Percentiles rank a stretch among this genome's conserved stretches.
Evolutionary conservation across 2,888 invertebrate species (phyloP).

Genomic region (Cistogaster globosa): DNA sequence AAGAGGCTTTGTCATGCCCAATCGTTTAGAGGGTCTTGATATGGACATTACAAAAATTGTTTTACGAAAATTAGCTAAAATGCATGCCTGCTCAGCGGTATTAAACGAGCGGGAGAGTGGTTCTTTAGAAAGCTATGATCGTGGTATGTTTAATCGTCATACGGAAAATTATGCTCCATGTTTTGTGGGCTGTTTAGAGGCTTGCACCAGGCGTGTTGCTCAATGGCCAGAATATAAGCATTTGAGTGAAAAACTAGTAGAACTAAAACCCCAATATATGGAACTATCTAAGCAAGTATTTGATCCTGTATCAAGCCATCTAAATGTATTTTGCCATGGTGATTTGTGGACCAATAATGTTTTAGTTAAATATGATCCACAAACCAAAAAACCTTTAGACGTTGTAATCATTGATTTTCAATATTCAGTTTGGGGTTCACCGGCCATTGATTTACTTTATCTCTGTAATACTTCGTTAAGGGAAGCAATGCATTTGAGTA

Average conservation of each 20-base stretch:
- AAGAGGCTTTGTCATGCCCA: constrained; percentile 78
- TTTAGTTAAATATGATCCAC: constrained; percentile 78
- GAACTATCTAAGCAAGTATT: constrained; percentile 79
- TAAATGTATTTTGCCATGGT: constrained; percentile 81
- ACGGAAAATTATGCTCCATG: constrained; percentile 78
- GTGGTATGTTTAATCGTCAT: constrained; percentile 81
- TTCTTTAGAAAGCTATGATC: constrained; percentile 77
- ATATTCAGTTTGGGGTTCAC: constrained; percentile 82
- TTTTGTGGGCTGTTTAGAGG: constrained; percentile 78
- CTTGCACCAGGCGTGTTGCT: constrained; percentile 76
- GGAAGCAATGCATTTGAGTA: constrained; percentile 77
- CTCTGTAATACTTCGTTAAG: constrained; percentile 80
- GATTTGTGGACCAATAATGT: constrained; percentile 82
- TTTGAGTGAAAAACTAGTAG: constrained; percentile 77
- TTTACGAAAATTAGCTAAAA: constrained; percentile 83
- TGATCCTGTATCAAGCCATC: constrained; percentile 75
- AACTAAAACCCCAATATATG: constrained; percentile 77
- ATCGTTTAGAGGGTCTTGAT: constrained; percentile 81
- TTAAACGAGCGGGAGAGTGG: constrained; percentile 81
- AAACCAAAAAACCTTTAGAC: constrained; percentile 76
- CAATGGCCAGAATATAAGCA: constrained; percentile 78
- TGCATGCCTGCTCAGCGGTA: constrained; percentile 84
- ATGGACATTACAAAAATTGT: constrained; percentile 81
- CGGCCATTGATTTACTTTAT: constrained; percentile 81
- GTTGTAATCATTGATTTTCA: constrained; percentile 81